Conservation (phyloP, 2,113 vertebrate species). For the Theristicus caerulescens region DNA sequence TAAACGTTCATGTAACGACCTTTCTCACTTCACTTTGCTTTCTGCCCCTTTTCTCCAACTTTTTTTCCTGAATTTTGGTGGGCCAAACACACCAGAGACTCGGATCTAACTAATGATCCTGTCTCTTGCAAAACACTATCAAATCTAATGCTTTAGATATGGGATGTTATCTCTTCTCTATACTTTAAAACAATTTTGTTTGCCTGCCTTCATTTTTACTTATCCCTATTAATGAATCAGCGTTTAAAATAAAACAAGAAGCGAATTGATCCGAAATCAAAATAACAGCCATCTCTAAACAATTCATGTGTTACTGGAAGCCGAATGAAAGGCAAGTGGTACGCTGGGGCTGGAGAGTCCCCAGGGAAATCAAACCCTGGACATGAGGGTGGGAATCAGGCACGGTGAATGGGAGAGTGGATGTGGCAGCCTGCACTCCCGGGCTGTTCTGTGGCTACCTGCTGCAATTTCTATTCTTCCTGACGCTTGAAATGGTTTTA, state of each 20-base stretch:
- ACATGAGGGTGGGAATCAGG: accelerated
- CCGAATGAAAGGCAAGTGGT: not conserved
- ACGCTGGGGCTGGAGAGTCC: not conserved
- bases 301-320: not conserved
- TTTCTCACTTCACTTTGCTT: not conserved
- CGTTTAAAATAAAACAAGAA: not conserved
- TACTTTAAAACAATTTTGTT: not conserved
- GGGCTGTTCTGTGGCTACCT: not conserved
- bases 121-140: not conserved
- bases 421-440: too few species aligned
- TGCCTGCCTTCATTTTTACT: not conserved
- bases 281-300: not conserved
- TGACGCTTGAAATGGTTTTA: not conserved
- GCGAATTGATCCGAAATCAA: not conserved
- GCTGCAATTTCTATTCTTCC: not conserved
- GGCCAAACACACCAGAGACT: not conserved
- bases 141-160: not conserved
- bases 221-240: not conserved
- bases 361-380: too few species aligned
- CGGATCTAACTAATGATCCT: not conserved
- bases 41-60: not conserved
- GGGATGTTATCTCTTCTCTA: not conserved
- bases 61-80: not conserved
- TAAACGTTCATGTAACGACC: not conserved
- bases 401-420: not conserved